These are phyloP conservation scores for Oryzias sinensis DNA, from an alignment of 2,797 vertebrate genomes.

Conservation along the genomic window DNA sequence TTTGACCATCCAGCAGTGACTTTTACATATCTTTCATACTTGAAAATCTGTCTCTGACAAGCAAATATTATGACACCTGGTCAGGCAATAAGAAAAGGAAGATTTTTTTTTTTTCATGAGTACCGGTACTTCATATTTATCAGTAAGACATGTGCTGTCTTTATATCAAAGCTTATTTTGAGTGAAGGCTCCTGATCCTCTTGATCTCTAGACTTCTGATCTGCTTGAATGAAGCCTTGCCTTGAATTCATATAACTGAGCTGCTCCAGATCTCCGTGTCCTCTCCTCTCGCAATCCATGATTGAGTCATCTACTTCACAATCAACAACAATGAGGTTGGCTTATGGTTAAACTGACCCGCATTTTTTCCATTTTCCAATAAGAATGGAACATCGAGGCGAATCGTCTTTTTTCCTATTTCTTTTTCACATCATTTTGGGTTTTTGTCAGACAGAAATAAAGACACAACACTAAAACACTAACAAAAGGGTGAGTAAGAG, in stretches of 20 bases:
- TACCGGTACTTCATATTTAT: neutral
- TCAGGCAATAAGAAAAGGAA: constrained; percentile 1
- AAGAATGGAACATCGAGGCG: constrained; percentile 28
- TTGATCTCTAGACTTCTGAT: constrained; percentile 25
- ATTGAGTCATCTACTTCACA: constrained; percentile 49
- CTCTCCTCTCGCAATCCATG: constrained; percentile 45
- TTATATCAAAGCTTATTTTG: constrained; percentile 15
- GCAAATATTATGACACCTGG: neutral
- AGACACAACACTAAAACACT: constrained; percentile 29
- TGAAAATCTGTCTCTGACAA: too few relatives aligned
- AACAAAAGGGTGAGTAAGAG: constrained; percentile 15
- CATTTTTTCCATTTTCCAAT: constrained; percentile 43
- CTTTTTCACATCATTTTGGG: neutral
- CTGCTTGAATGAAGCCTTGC: constrained; percentile 33
- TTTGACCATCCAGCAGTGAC: too few relatives aligned
- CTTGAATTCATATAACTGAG: constrained; percentile 49
- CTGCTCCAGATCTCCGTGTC: constrained; percentile 36
- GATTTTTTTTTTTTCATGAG: constrained; percentile 2
- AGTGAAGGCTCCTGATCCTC: constrained; percentile 27
- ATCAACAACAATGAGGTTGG: constrained; percentile 34
- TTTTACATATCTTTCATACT: too few relatives aligned
- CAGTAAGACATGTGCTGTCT: neutral
- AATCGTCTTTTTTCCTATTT: constrained; percentile 22
- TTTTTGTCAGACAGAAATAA: constrained; percentile 8
- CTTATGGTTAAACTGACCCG: constrained; percentile 54